A percentile compares a stretch with the other conserved stretches of the same genome.
phyloP scores from a whole-genome alignment of 2,888 invertebrate genomes.

The Sphecodes monilicornis region DNA sequence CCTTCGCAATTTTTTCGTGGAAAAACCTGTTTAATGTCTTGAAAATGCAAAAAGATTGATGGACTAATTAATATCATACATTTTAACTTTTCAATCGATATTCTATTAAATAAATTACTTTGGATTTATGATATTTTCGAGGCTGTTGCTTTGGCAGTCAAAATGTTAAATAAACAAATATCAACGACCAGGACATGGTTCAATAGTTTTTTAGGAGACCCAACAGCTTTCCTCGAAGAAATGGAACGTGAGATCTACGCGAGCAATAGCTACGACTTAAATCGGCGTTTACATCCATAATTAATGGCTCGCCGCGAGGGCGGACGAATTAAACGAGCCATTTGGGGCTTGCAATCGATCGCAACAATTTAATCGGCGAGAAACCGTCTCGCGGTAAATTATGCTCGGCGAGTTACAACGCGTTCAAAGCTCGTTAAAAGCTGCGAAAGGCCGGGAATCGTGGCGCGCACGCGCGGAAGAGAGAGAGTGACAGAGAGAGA shows the following conservation, averaged over 20 bases:
- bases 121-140: no score
- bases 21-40: no score
- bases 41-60: no score
- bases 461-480: constrained; percentile 3
- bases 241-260: neutral
- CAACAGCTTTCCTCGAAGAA: neutral
- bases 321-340: constrained; percentile 35
- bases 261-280: neutral
- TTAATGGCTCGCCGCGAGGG: constrained; percentile 24
- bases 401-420: constrained; percentile 56
- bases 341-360: constrained; percentile 52
- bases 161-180: neutral
- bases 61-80: no score
- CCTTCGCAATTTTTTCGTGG: no score
- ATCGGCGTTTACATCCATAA: constrained; percentile 16
- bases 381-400: constrained; percentile 45
- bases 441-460: constrained; percentile 45
- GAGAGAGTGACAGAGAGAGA: neutral
- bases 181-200: neutral
- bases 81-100: no score
- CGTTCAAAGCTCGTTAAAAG: constrained; percentile 61
- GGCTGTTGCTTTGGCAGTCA: no score
- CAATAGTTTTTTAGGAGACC: neutral
- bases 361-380: constrained; percentile 58
- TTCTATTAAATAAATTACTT: no score